These are phyloP conservation scores for Luehdorfia chinensis DNA, from an alignment of 1,140 invertebrate species.

Conservation along the genomic window DNA sequence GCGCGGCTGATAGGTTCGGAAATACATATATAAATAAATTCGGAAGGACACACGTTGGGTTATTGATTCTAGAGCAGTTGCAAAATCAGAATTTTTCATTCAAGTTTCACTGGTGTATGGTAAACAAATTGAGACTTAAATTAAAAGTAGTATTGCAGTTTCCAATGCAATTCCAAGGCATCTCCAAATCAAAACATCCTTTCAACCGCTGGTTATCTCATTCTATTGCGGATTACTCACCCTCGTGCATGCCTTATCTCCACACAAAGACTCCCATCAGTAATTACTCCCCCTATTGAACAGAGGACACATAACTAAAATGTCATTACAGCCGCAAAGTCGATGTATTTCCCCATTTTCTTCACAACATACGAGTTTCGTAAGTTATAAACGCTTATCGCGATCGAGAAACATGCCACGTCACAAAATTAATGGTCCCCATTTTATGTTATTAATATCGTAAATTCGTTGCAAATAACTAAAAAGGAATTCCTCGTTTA, in stretches of 20 bases:
- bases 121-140: too few relatives aligned
- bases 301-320: conserved; percentile 41
- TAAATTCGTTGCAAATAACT: too few relatives aligned
- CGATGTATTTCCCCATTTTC: conserved; percentile 32
- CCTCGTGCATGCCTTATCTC: conserved; percentile 42
- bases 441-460: not conserved
- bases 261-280: conserved; percentile 41
- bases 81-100: too few relatives aligned
- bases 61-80: too few relatives aligned
- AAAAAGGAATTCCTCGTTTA: too few relatives aligned
- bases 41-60: too few relatives aligned
- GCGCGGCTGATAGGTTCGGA: too few relatives aligned
- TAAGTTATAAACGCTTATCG: conserved; percentile 13
- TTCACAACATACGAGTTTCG: conserved; percentile 18
- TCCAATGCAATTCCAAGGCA: too few relatives aligned
- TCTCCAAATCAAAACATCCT: conserved; percentile 10
- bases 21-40: too few relatives aligned
- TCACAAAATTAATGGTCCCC: conserved; percentile 6
- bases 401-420: conserved; percentile 6
- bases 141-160: too few relatives aligned
- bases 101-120: too few relatives aligned
- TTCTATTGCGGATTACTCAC: conserved; percentile 22
- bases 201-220: conserved; percentile 5
- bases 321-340: conserved; percentile 36
- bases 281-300: conserved; percentile 51